These are phyloP conservation scores for Chloropsis cyanopogon DNA, from an alignment of 2,113 vertebrate genomes.

Conservation along the genomic window DNA sequence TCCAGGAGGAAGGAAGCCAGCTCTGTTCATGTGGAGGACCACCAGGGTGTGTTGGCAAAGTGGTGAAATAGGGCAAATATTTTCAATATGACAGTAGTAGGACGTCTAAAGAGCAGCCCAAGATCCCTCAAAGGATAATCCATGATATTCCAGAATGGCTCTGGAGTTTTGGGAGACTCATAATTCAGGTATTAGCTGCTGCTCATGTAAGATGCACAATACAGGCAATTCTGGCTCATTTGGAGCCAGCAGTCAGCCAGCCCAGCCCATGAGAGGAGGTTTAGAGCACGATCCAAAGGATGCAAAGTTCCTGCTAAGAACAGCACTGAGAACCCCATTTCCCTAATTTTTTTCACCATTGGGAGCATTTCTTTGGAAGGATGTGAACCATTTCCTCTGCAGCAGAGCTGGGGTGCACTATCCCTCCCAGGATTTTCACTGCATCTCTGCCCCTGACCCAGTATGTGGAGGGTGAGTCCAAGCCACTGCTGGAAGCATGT, in stretches of 20 bases:
- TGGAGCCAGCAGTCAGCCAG: neutral
- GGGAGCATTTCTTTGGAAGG: neutral
- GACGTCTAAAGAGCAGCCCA: neutral
- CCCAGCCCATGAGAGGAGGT: neutral
- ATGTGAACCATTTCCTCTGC: neutral
- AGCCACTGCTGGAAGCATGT: constrained; percentile 35
- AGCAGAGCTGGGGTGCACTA: neutral
- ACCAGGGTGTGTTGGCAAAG: neutral
- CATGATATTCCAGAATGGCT: neutral
- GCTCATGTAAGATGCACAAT: neutral
- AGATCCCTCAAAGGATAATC: neutral
- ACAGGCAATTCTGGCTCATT: neutral
- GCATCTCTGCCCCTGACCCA: neutral
- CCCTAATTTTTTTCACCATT: accelerated
- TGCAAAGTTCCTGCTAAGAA: neutral
- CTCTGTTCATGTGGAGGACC: neutral
- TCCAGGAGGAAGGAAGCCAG: neutral
- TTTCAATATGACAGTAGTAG: neutral
- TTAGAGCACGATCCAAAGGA: neutral
- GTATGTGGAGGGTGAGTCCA: neutral
- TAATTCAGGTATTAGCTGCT: neutral
- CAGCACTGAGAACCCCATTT: neutral
- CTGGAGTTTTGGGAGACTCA: neutral
- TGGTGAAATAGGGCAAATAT: neutral
- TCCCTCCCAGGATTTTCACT: neutral